phyloP scores from a whole-genome alignment of 2,888 invertebrate genomes.

The Adela reaumurella region DNA sequence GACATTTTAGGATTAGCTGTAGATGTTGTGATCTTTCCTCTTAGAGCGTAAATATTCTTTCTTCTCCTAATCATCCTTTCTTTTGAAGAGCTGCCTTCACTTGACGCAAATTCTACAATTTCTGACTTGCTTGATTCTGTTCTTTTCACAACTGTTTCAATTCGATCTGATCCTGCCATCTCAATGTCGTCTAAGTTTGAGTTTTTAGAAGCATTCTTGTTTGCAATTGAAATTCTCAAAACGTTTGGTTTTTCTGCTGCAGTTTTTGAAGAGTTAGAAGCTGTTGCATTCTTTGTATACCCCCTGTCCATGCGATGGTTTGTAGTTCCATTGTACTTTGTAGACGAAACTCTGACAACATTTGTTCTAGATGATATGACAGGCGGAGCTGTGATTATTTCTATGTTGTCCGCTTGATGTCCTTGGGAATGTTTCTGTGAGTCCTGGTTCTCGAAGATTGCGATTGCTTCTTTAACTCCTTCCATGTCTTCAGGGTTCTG shows the following conservation, averaged over 20 bases:
- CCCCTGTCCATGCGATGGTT: conserved; percentile 26
- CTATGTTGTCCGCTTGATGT: conserved; percentile 17
- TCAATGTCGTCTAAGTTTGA: neutral
- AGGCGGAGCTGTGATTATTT: conserved; percentile 34
- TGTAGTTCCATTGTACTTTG: conserved; percentile 13
- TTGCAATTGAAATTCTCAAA: no score
- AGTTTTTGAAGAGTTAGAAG: no score
- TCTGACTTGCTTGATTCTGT: conserved; percentile 35
- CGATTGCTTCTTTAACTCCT: conserved; percentile 43
- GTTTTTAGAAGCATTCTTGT: neutral
- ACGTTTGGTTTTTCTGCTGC: no score
- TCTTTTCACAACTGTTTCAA: neutral
- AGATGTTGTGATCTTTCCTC: neutral
- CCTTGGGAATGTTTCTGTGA: no score
- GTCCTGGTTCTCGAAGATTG: conserved; percentile 40
- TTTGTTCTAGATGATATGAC: conserved; percentile 32
- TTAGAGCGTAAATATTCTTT: neutral
- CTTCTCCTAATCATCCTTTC: neutral
- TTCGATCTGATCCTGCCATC: neutral
- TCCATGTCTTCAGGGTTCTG: conserved; percentile 36
- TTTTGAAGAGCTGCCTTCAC: neutral
- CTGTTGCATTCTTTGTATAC: no score
- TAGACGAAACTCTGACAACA: conserved; percentile 20
- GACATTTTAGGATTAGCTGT: neutral
- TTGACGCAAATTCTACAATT: conserved; percentile 16